A percentile compares a stretch with the other conserved stretches of the same genome.
Conservation (phyloP, 1,140 invertebrate genomes). For the Cotesia vestalis region DNA sequence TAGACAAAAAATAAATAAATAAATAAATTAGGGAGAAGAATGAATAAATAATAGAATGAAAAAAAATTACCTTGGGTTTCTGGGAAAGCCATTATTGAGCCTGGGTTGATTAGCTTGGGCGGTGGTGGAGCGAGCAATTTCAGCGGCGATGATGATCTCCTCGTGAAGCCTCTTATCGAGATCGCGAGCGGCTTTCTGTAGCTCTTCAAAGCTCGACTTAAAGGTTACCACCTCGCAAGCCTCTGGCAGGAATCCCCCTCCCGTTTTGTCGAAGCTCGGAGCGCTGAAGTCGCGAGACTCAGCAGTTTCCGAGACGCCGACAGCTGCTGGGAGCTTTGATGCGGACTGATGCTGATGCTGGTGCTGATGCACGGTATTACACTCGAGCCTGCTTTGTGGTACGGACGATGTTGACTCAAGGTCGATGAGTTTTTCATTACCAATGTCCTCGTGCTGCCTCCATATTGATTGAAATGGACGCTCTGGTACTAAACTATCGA, state of each 20-base stretch:
- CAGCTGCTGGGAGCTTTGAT: constrained; percentile 9
- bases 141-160: constrained; percentile 44
- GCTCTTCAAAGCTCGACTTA: constrained; percentile 47
- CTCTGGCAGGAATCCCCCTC: constrained; percentile 24
- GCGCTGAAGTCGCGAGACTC: constrained; percentile 12
- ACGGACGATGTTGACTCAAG: constrained; percentile 26
- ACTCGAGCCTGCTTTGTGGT: constrained; percentile 1
- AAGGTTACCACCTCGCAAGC: constrained; percentile 28
- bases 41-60: background rate
- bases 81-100: background rate
- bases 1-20: background rate
- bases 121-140: constrained; percentile 2
- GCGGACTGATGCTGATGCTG: no score
- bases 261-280: constrained; percentile 27
- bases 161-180: constrained; percentile 56
- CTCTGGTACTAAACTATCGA: background rate
- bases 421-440: constrained; percentile 37
- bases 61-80: constrained; percentile 26
- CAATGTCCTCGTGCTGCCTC: constrained; percentile 14
- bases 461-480: background rate
- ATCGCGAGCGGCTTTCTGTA: constrained; percentile 54
- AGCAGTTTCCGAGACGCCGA: constrained; percentile 10
- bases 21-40: background rate
- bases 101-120: constrained; percentile 9
- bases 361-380: background rate